Evolutionary conservation across 2,113 vertebrate species (phyloP).

Genomic region (Nycticryphes semicollaris): DNA sequence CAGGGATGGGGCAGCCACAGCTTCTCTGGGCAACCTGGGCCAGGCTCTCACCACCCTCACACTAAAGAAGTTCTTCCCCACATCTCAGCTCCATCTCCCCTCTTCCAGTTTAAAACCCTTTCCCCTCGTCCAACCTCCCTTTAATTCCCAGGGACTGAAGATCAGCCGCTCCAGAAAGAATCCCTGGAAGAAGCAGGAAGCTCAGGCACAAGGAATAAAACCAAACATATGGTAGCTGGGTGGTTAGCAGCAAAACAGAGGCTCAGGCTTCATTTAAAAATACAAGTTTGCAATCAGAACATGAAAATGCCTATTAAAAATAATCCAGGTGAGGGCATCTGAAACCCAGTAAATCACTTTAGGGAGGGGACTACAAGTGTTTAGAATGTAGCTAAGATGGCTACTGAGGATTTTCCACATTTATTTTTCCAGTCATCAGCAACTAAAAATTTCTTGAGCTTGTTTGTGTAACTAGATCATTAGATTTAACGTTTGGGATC

Average conservation of each 20-base stretch:
- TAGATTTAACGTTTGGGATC: neutral
- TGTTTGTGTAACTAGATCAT: neutral
- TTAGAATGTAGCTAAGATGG: neutral
- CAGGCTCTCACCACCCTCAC: no score
- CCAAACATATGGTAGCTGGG: neutral
- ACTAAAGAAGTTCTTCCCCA: no score
- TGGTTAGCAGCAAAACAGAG: neutral
- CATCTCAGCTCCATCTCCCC: no score
- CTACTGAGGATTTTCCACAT: neutral
- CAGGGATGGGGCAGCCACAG: no score
- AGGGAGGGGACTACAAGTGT: no score
- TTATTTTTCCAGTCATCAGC: neutral
- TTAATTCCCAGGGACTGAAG: neutral
- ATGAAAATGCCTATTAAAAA: neutral
- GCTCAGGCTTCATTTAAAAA: neutral
- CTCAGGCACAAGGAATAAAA: neutral
- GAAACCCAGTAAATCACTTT: neutral
- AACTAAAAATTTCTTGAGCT: neutral
- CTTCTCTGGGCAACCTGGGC: no score
- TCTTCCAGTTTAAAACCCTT: no score
- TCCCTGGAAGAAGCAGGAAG: neutral
- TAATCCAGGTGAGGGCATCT: neutral
- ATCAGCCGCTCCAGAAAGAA: neutral
- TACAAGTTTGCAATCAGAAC: fast-evolving
- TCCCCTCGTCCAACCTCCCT: neutral